Evolutionary conservation across 30 jellyfish, hydroid and myxozoan species (phyloP).

Genomic region (Hydractinia symbiolongicarpus): DNA sequence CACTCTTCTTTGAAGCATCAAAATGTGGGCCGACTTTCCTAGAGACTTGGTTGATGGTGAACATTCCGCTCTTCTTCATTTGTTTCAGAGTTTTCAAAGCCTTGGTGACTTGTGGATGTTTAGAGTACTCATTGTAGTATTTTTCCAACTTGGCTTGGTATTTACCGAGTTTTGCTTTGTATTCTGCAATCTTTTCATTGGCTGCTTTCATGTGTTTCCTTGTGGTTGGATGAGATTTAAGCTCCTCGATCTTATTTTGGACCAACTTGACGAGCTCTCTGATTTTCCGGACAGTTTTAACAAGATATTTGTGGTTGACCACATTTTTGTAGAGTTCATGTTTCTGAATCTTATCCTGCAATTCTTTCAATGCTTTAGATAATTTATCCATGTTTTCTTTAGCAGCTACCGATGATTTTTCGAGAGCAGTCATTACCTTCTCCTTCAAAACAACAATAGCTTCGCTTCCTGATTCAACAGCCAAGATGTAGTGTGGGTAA

Average conservation of each 20-base stretch:
- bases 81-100: slow-evolving; percentile 17
- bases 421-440: slow-evolving; percentile 1
- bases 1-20: not conserved
- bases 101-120: slow-evolving; percentile 40
- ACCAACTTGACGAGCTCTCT: slow-evolving; percentile 24
- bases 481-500: slow-evolving; percentile 67
- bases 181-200: slow-evolving; percentile 7
- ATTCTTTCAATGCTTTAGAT: not conserved
- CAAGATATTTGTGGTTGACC: slow-evolving; percentile 42
- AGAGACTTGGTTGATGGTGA: slow-evolving; percentile 38
- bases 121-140: not conserved
- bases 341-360: slow-evolving; percentile 35
- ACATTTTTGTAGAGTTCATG: slow-evolving; percentile 45
- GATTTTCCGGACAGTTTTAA: slow-evolving; percentile 26
- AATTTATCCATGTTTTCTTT: slow-evolving; percentile 15
- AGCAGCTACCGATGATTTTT: not conserved
- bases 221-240: slow-evolving; percentile 61
- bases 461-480: slow-evolving; percentile 28
- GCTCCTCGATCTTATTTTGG: slow-evolving; percentile 43
- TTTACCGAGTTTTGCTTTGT: not conserved
- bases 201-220: not conserved
- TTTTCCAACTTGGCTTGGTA: not conserved
- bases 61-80: slow-evolving; percentile 37
- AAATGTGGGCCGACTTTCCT: slow-evolving; percentile 30
- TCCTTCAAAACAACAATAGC: slow-evolving; percentile 34